Evolutionary conservation across 2,888 invertebrate species (phyloP).

Genomic region (Rhagonycha lutea): DNA sequence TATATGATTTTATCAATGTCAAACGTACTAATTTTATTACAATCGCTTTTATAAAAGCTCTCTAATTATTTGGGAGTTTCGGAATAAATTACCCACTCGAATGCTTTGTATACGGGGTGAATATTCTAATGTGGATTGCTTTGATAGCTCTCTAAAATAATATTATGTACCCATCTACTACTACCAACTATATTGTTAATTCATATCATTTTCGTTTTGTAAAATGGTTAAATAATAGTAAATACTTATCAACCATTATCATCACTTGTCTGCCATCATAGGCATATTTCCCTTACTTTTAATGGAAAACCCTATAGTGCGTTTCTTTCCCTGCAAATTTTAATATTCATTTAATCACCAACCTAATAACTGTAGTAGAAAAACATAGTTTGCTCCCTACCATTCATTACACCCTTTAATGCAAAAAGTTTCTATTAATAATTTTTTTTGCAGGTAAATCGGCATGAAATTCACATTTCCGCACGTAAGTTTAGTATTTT

Average conservation of each 20-base stretch:
- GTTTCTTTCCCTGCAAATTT: too few relatives aligned
- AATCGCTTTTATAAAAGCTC: neutral
- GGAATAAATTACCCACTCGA: neutral
- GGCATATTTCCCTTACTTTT: too few relatives aligned
- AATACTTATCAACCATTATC: too few relatives aligned
- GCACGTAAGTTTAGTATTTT: neutral
- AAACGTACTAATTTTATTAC: neutral
- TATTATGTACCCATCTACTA: too few relatives aligned
- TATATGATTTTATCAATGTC: neutral
- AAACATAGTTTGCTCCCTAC: neutral
- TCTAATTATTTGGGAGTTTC: neutral
- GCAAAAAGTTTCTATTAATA: neutral
- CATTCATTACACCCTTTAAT: neutral
- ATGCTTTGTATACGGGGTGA: neutral
- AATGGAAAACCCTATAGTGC: too few relatives aligned
- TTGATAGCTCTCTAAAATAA: too few relatives aligned
- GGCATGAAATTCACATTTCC: neutral
- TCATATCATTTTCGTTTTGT: too few relatives aligned
- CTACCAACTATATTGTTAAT: too few relatives aligned
- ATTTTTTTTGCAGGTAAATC: neutral
- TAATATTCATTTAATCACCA: too few relatives aligned
- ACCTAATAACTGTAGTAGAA: too few relatives aligned
- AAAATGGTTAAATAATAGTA: too few relatives aligned
- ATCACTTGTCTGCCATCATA: too few relatives aligned
- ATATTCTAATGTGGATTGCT: neutral